Evolutionary conservation across 1,140 invertebrate species (phyloP).

Genomic region (Dendroctonus valens): DNA sequence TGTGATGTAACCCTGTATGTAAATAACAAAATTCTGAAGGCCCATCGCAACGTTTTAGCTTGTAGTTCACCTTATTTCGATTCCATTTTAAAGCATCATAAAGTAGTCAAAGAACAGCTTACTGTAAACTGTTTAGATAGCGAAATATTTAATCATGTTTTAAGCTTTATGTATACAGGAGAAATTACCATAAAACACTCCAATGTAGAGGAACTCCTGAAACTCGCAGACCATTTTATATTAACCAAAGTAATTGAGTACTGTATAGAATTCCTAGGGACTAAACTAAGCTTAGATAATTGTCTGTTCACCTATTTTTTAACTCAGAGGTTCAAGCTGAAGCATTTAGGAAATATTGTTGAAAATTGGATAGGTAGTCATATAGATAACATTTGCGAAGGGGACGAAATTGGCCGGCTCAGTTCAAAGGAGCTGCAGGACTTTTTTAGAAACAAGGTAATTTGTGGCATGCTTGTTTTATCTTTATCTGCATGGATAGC

Average conservation of each 20-base stretch:
- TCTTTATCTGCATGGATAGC: no score
- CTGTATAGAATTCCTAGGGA: constrained; percentile 65
- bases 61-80: constrained; percentile 69
- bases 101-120: constrained; percentile 58
- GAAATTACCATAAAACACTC: constrained; percentile 59
- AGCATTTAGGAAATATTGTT: constrained; percentile 48
- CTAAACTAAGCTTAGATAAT: constrained; percentile 62
- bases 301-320: constrained; percentile 55
- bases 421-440: constrained; percentile 43
- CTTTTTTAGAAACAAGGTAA: constrained; percentile 49
- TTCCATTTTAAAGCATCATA: constrained; percentile 59
- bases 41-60: constrained; percentile 65
- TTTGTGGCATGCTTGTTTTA: no score
- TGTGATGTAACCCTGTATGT: constrained; percentile 66
- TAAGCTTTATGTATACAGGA: constrained; percentile 70
- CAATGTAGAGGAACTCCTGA: constrained; percentile 63
- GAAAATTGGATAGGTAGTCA: constrained; percentile 49
- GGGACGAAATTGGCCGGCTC: constrained; percentile 46
- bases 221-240: constrained; percentile 64
- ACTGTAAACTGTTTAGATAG: constrained; percentile 59
- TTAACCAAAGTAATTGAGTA: constrained; percentile 62
- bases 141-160: constrained; percentile 60
- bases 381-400: constrained; percentile 48
- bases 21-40: constrained; percentile 59
- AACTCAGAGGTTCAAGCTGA: constrained; percentile 47